These are phyloP conservation scores for Polydesmus complanatus DNA, from an alignment of 2,888 invertebrate genomes.

Conservation along the genomic window DNA sequence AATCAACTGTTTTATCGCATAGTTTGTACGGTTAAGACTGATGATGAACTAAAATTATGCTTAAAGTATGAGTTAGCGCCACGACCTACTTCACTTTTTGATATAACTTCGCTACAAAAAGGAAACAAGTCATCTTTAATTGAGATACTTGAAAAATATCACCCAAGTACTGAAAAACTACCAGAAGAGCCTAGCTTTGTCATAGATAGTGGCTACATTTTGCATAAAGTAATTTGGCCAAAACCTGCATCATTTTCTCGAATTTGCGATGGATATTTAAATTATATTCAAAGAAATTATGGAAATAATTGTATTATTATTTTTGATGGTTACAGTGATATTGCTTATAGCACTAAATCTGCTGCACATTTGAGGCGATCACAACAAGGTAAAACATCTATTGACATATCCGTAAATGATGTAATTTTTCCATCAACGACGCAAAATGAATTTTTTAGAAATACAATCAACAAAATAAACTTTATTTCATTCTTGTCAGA, in stretches of 20 bases:
- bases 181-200: not conserved
- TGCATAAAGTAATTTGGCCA: constrained; percentile 3
- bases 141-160: not conserved
- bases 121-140: not conserved
- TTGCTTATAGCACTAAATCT: not conserved
- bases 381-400: not conserved
- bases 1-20: not conserved
- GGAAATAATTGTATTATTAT: not conserved
- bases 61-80: constrained; percentile 2
- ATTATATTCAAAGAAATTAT: not conserved
- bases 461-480: not conserved
- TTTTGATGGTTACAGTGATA: not conserved
- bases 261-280: not conserved
- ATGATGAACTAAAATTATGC: not conserved
- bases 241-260: not conserved
- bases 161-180: not conserved
- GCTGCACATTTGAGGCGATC: not conserved
- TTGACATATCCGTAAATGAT: not conserved
- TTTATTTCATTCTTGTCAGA: not conserved
- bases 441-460: not conserved
- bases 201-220: not conserved
- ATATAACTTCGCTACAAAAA: not conserved
- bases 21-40: not conserved
- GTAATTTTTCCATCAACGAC: not conserved
- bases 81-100: not conserved